Conservation (phyloP, 2,888 invertebrate species). For the Pecten maximus region DNA sequence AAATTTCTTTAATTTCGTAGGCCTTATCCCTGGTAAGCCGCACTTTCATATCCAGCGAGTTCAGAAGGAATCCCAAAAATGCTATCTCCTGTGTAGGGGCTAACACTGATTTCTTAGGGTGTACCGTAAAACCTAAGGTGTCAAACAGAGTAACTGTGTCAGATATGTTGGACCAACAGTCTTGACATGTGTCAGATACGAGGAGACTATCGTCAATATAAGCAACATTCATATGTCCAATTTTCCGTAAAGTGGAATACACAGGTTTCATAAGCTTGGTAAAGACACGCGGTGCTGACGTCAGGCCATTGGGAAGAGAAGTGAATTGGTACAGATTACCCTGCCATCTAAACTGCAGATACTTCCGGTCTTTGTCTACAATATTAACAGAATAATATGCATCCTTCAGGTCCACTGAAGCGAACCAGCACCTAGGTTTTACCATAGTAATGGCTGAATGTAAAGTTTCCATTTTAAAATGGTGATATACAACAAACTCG, state of each 20-base stretch:
- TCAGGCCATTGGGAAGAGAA: slow-evolving; percentile 48
- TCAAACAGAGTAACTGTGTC: slow-evolving; percentile 42
- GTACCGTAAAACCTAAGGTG: slow-evolving; percentile 50
- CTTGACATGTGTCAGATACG: slow-evolving; percentile 17
- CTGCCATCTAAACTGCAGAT: too few relatives aligned
- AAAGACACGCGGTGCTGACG: slow-evolving; percentile 41
- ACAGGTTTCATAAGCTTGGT: slow-evolving; percentile 56
- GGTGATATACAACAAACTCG: too few relatives aligned
- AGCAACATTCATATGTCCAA: slow-evolving; percentile 42
- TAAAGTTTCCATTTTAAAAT: too few relatives aligned
- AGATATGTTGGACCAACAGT: slow-evolving; percentile 30
- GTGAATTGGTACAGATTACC: slow-evolving; percentile 44
- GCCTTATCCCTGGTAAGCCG: slow-evolving; percentile 19
- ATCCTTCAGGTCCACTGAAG: too few relatives aligned
- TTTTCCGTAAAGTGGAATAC: slow-evolving; percentile 45
- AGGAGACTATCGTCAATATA: slow-evolving; percentile 57
- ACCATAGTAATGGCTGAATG: too few relatives aligned
- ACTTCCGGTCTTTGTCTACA: too few relatives aligned
- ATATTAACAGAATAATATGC: too few relatives aligned
- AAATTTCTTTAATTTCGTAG: background rate
- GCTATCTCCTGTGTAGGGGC: slow-evolving; percentile 46
- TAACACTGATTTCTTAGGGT: slow-evolving; percentile 53
- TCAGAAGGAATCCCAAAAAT: slow-evolving; percentile 51
- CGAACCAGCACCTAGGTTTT: too few relatives aligned
- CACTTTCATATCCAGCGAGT: slow-evolving; percentile 54